Evolutionary conservation across 2,797 vertebrate species (phyloP).

Genomic region (Semaprochilodus insignis): DNA sequence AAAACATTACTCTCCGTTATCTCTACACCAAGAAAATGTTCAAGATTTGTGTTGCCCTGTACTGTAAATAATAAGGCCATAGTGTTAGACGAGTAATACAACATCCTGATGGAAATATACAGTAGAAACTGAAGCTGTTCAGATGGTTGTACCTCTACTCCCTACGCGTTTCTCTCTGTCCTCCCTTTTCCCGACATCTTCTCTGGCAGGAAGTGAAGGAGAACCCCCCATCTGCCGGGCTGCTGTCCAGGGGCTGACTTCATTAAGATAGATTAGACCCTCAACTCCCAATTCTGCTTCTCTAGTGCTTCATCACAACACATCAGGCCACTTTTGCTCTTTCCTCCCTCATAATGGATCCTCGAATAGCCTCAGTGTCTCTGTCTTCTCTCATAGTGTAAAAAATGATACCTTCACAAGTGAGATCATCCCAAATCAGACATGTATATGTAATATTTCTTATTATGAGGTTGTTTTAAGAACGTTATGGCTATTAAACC

Average conservation of each 20-base stretch:
- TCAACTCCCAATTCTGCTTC: slow-evolving; percentile 8
- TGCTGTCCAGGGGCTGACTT: slow-evolving; percentile 28
- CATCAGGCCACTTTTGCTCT: slow-evolving; percentile 41
- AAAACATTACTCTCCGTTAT: no score
- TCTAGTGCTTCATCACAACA: slow-evolving; percentile 46
- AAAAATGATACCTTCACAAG: not conserved
- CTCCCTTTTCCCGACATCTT: not conserved
- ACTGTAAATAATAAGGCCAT: not conserved
- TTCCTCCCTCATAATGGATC: slow-evolving; percentile 23
- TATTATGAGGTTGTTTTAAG: no score
- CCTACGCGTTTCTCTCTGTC: not conserved
- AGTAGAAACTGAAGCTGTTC: not conserved
- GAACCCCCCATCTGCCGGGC: not conserved
- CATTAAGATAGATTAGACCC: slow-evolving; percentile 43
- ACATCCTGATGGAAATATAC: not conserved
- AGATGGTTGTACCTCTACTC: slow-evolving; percentile 10
- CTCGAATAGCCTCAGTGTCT: slow-evolving; percentile 22
- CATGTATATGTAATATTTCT: no score
- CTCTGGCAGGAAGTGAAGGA: not conserved
- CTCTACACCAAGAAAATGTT: no score
- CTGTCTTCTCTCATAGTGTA: not conserved
- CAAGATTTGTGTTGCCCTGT: not conserved
- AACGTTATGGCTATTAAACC: no score
- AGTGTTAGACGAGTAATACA: not conserved
- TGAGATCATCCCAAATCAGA: not conserved